Evolutionary conservation across 2,888 invertebrate genomes (phyloP).

Genomic region (Drosophila monieri): DNA sequence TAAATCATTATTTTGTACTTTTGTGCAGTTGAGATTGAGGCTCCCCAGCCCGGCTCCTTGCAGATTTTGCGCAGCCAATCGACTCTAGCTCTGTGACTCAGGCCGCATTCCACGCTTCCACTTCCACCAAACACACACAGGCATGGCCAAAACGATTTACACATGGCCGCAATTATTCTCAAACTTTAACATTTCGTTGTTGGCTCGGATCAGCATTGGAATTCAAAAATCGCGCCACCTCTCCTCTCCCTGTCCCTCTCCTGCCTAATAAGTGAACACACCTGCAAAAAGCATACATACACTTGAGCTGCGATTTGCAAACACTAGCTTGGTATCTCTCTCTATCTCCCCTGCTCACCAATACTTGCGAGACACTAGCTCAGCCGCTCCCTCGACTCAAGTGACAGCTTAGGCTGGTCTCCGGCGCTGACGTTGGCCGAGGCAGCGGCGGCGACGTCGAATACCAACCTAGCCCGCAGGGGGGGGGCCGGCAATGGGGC

Average conservation of each 20-base stretch:
- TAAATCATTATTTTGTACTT: slow-evolving; percentile 33
- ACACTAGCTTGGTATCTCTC: slow-evolving; percentile 23
- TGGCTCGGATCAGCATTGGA: slow-evolving; percentile 66
- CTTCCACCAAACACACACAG: slow-evolving; percentile 28
- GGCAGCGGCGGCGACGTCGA: slow-evolving; percentile 23
- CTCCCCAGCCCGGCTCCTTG: slow-evolving; percentile 10
- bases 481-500: slow-evolving; percentile 7
- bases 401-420: slow-evolving; percentile 63
- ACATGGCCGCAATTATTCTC: slow-evolving; percentile 69
- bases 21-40: slow-evolving; percentile 13
- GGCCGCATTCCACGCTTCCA: slow-evolving; percentile 60
- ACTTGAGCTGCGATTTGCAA: slow-evolving; percentile 32
- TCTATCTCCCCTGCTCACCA: slow-evolving; percentile 1
- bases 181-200: slow-evolving; percentile 72
- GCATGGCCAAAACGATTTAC: slow-evolving; percentile 34
- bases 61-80: slow-evolving; percentile 62
- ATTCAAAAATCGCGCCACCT: slow-evolving; percentile 68
- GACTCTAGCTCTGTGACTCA: slow-evolving; percentile 57
- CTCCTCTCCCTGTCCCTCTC: slow-evolving; percentile 39
- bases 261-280: slow-evolving; percentile 46
- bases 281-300: slow-evolving; percentile 42
- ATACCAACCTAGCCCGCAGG: slow-evolving; percentile 24
- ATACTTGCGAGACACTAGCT: slow-evolving; percentile 29
- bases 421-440: slow-evolving; percentile 10
- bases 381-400: slow-evolving; percentile 54